Evolutionary conservation across 1,140 invertebrate genomes (phyloP).

Genomic region (Halictus rubicundus): DNA sequence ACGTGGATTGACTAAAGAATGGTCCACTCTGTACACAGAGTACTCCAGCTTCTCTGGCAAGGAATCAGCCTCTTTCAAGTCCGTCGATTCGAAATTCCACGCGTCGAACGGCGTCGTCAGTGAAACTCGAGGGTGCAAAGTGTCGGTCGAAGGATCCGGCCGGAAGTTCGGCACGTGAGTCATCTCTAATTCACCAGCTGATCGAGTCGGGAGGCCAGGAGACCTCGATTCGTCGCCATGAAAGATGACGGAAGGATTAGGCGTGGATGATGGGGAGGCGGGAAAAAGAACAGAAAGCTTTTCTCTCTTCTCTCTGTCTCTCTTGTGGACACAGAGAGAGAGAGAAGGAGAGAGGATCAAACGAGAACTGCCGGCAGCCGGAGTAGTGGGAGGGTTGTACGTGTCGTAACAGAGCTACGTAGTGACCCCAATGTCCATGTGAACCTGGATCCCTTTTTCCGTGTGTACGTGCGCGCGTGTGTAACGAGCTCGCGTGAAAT

Average conservation of each 20-base stretch:
- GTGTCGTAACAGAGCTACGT: not conserved
- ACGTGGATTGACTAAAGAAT: no score
- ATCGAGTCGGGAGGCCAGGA: not conserved
- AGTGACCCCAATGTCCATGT: not conserved
- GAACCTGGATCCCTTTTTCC: no score
- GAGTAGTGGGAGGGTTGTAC: slow-evolving; percentile 17
- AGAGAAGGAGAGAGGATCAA: slow-evolving; percentile 18
- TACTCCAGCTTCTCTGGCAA: no score
- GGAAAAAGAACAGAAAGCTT: slow-evolving; percentile 3
- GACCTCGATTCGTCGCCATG: not conserved
- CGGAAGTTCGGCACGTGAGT: slow-evolving; percentile 2
- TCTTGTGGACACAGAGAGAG: not conserved
- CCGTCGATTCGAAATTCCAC: not conserved
- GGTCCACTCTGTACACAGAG: no score
- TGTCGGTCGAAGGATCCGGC: slow-evolving; percentile 1
- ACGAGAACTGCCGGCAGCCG: slow-evolving; percentile 20
- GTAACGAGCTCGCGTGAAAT: slow-evolving; percentile 56
- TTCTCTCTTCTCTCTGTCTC: no score
- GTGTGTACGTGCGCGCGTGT: not conserved
- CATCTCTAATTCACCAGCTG: slow-evolving; percentile 12
- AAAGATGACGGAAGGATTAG: slow-evolving; percentile 19
- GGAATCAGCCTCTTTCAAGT: not conserved
- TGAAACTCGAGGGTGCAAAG: not conserved
- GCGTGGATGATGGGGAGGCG: not conserved
- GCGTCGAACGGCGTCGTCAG: not conserved